Conservation (phyloP, 2,113 vertebrate genomes). For the Atrichornis clamosus region DNA sequence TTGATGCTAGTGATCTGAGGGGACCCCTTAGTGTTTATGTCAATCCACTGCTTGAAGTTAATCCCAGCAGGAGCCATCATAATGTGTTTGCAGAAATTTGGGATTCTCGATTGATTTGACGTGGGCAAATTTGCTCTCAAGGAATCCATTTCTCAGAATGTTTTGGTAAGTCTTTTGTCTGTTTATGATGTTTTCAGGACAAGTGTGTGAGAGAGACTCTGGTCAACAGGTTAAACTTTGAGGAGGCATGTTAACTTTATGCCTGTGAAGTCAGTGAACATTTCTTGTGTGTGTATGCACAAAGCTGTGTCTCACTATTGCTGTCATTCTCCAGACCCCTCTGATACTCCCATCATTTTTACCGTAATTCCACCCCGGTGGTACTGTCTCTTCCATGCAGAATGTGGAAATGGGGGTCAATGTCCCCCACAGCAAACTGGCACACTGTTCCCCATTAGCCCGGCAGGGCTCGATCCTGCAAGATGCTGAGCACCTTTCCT, state of each 20-base stretch:
- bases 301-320: background rate
- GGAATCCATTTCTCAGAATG: background rate
- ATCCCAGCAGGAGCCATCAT: background rate
- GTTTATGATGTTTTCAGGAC: background rate
- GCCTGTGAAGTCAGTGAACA: background rate
- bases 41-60: background rate
- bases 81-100: background rate
- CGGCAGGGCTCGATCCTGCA: background rate
- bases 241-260: background rate
- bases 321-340: background rate
- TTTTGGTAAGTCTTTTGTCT: background rate
- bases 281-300: background rate
- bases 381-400: background rate
- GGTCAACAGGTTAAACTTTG: background rate
- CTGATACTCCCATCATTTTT: background rate
- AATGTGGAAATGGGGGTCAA: background rate
- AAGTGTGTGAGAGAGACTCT: background rate
- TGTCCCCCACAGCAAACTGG: background rate
- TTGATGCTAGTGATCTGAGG: background rate
- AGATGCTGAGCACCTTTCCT: background rate
- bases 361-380: background rate
- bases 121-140: background rate
- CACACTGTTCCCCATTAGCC: background rate
- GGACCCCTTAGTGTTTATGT: background rate
- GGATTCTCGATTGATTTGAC: background rate